These are phyloP conservation scores for Amphimallon solstitiale DNA, from an alignment of 2,888 invertebrate species.

Conservation along the genomic window DNA sequence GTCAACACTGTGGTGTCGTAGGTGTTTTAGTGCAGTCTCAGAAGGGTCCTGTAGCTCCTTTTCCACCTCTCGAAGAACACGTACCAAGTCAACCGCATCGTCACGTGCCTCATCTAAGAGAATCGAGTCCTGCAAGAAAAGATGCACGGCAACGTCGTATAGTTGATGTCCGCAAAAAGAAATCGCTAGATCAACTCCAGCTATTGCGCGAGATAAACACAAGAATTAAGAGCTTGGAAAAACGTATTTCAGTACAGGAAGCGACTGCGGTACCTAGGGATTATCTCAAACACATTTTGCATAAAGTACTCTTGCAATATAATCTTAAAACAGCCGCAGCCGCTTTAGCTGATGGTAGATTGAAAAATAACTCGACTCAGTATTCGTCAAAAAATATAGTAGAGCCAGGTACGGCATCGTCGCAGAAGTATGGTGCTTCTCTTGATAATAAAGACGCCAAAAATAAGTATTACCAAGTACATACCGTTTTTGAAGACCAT, in stretches of 20 bases:
- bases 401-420: not conserved
- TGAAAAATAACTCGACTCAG: slow-evolving; percentile 41
- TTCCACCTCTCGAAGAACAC: slow-evolving; percentile 13
- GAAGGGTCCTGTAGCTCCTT: slow-evolving; percentile 55
- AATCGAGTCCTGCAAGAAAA: not conserved
- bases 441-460: not conserved
- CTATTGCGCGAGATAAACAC: slow-evolving; percentile 49
- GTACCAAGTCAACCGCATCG: not conserved
- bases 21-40: slow-evolving; percentile 59
- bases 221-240: slow-evolving; percentile 55
- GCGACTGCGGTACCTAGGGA: slow-evolving; percentile 58
- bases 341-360: slow-evolving; percentile 1
- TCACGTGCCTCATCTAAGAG: not conserved
- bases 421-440: not conserved
- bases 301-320: slow-evolving; percentile 53
- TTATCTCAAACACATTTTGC: slow-evolving; percentile 59
- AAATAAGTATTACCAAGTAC: slow-evolving; percentile 25
- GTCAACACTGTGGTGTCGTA: slow-evolving; percentile 60
- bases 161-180: slow-evolving; percentile 7
- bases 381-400: slow-evolving; percentile 28
- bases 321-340: slow-evolving; percentile 1
- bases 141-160: slow-evolving; percentile 3
- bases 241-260: slow-evolving; percentile 56
- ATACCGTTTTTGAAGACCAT: slow-evolving; percentile 25
- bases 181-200: slow-evolving; percentile 35